These are phyloP conservation scores for Toxostoma redivivum DNA, from an alignment of 2,113 vertebrate genomes.

Conservation along the genomic window DNA sequence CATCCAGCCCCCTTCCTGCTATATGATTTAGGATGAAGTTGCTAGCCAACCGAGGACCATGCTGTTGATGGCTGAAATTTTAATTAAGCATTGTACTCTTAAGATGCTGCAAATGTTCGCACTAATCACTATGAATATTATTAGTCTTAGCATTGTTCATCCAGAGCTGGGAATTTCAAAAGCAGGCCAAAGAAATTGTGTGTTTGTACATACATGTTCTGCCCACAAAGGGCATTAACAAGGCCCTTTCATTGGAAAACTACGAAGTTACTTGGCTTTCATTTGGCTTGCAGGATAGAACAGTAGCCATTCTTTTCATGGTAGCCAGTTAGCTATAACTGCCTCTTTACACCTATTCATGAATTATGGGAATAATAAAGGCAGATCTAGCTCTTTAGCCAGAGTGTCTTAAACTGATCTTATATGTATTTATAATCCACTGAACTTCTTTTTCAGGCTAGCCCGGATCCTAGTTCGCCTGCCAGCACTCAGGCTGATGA, in stretches of 20 bases:
- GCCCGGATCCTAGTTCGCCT: conserved; percentile 94
- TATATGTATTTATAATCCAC: not conserved
- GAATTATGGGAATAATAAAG: not conserved
- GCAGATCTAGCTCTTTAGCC: not conserved
- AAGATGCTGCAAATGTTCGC: not conserved
- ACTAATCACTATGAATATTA: not conserved
- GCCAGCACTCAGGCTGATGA: conserved; percentile 95
- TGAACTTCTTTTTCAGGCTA: conserved; percentile 76
- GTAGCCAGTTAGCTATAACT: not conserved
- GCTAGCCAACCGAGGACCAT: not conserved
- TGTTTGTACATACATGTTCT: not conserved
- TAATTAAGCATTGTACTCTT: not conserved
- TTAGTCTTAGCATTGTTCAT: not conserved
- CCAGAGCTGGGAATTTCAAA: not conserved
- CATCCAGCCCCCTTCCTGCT: not conserved
- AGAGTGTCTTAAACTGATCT: not conserved
- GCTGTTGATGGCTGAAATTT: not conserved
- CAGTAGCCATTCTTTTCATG: not conserved
- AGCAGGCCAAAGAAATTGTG: not conserved
- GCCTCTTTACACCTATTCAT: not conserved
- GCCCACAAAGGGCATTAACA: not conserved
- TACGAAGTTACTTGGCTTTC: not conserved
- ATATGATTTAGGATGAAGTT: not conserved
- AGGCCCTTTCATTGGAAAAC: not conserved
- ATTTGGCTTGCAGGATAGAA: not conserved